These are phyloP conservation scores for Rhodeus uyekii DNA, from an alignment of 2,797 vertebrate species.

Conservation along the genomic window DNA sequence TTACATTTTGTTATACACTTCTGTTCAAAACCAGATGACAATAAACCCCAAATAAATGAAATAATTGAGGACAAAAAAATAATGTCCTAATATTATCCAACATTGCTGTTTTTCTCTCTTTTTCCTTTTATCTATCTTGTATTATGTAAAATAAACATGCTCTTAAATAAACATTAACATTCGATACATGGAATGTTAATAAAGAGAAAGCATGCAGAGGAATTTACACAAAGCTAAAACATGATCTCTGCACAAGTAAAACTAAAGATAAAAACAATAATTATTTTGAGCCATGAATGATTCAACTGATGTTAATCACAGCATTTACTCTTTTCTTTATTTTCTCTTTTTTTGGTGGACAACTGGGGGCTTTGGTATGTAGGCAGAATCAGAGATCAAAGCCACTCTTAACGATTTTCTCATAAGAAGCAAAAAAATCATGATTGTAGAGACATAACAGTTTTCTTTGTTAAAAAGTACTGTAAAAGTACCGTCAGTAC, in stretches of 20 bases:
- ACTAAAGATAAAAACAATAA: too few species aligned
- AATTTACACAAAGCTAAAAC: not conserved
- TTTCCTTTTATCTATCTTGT: not conserved
- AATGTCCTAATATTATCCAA: too few species aligned
- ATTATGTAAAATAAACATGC: not conserved
- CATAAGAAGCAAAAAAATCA: not conserved
- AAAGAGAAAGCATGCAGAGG: too few species aligned
- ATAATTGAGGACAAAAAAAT: not conserved
- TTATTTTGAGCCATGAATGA: not conserved
- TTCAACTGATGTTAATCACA: not conserved
- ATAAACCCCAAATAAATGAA: not conserved
- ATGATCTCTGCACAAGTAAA: not conserved
- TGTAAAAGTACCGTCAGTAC: too few species aligned
- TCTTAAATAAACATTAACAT: too few species aligned
- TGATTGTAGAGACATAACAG: not conserved
- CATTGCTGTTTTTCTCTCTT: too few species aligned
- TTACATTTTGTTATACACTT: not conserved
- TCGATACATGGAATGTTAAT: too few species aligned
- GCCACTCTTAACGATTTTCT: not conserved
- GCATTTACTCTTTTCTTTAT: not conserved
- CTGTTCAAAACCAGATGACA: not conserved
- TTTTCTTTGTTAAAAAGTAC: slow-evolving; percentile 11
- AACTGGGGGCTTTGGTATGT: not conserved
- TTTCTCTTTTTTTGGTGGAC: not conserved
- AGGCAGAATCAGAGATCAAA: not conserved